A percentile compares a stretch with the other conserved stretches of the same genome.
These are phyloP conservation scores for Crepidodera aurea DNA, from an alignment of 2,888 invertebrate species.

Conservation along the genomic window DNA sequence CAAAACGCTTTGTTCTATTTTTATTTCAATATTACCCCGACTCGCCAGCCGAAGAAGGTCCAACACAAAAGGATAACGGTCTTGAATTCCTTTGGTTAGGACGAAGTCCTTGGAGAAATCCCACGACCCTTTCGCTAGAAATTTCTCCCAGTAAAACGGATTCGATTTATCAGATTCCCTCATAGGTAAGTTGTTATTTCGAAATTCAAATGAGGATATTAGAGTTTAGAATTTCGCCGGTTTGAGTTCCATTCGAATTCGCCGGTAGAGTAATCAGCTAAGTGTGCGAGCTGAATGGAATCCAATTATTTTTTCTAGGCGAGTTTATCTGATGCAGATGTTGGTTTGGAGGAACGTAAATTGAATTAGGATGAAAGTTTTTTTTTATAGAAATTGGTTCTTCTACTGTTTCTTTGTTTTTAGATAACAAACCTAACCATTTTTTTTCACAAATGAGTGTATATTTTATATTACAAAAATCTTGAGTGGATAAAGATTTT, in stretches of 20 bases:
- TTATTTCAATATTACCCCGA: slow-evolving; percentile 6
- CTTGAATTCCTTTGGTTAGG: slow-evolving; percentile 9
- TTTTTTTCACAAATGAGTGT: too few relatives aligned
- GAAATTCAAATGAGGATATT: slow-evolving; percentile 31
- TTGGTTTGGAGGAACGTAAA: neutral
- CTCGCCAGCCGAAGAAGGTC: neutral
- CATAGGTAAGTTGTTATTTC: slow-evolving; percentile 24
- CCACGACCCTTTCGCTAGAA: slow-evolving; percentile 6
- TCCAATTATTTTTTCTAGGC: slow-evolving; percentile 6
- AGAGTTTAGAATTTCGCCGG: slow-evolving; percentile 15
- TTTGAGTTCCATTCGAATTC: neutral
- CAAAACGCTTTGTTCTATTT: neutral
- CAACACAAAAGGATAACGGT: slow-evolving; percentile 10
- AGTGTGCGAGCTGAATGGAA: slow-evolving; percentile 8
- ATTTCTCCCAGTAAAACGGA: neutral
- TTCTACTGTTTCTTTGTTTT: neutral
- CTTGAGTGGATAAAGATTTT: too few relatives aligned
- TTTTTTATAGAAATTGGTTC: neutral
- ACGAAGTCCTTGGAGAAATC: slow-evolving; percentile 24
- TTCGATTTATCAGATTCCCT: slow-evolving; percentile 25
- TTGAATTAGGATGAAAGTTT: neutral
- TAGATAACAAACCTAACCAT: too few relatives aligned
- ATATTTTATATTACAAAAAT: too few relatives aligned
- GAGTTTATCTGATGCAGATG: neutral
- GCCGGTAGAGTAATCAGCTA: slow-evolving; percentile 21